Percentiles rank a stretch among this genome's conserved stretches.
Evolutionary conservation across 2,797 vertebrate genomes (phyloP).

Genomic region (Steatocranus sp.): DNA sequence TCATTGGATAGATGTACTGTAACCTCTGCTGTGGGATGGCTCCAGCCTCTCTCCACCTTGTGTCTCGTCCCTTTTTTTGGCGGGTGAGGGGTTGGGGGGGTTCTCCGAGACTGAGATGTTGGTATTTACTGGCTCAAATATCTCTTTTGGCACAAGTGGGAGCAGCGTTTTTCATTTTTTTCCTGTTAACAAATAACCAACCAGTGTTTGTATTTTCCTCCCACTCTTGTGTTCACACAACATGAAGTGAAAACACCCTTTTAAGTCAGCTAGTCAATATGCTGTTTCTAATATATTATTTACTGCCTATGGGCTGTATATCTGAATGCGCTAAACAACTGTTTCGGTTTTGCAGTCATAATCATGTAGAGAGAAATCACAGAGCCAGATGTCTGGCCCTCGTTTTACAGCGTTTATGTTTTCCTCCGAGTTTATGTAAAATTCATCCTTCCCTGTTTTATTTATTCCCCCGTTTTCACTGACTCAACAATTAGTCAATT

Average conservation of each 20-base stretch:
- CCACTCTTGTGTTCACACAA: constrained; percentile 43
- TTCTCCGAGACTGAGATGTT: not conserved
- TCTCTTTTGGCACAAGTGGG: constrained; percentile 24
- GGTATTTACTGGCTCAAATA: constrained; percentile 28
- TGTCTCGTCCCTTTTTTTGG: not conserved
- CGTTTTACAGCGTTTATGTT: constrained; percentile 65
- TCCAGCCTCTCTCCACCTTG: not conserved
- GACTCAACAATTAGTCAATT: constrained; percentile 75
- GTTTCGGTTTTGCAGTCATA: constrained; percentile 57
- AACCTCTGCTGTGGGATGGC: constrained; percentile 45
- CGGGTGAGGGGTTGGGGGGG: rapidly evolving
- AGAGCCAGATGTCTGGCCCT: constrained; percentile 71
- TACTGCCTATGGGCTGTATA: constrained; percentile 60
- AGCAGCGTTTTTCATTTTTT: constrained; percentile 17
- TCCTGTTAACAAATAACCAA: constrained; percentile 50
- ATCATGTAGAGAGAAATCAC: constrained; percentile 66
- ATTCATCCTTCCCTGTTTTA: constrained; percentile 69
- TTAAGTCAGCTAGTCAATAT: constrained; percentile 64
- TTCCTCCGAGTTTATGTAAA: constrained; percentile 70
- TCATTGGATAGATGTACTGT: constrained; percentile 47
- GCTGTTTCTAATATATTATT: constrained; percentile 71
- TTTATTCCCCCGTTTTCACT: constrained; percentile 65
- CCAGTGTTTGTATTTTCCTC: constrained; percentile 48
- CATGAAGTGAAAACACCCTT: constrained; percentile 56
- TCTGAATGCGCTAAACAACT: constrained; percentile 64